Conservation (phyloP, 92 coral and sea anemone genomes). For the Parazoanthus atlanticus region DNA sequence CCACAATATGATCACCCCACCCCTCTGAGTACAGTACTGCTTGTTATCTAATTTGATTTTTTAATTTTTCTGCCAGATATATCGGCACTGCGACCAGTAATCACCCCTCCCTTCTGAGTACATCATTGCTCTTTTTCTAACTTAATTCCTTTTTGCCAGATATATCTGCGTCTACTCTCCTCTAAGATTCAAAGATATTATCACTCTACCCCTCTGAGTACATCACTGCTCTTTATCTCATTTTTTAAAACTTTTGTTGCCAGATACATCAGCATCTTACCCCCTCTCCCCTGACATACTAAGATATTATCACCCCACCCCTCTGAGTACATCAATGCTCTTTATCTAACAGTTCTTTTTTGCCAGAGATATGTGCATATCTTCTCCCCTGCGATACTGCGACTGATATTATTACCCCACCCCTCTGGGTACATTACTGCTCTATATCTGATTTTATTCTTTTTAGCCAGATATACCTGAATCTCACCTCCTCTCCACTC, state of each 20-base stretch:
- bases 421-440: no score
- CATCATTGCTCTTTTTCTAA: background rate
- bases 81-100: no score
- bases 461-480: no score
- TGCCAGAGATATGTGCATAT: slow-evolving; percentile 72
- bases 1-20: no score
- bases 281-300: background rate
- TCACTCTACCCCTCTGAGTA: slow-evolving; percentile 34
- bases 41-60: no score
- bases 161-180: slow-evolving; percentile 83
- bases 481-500: background rate
- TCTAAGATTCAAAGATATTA: slow-evolving; percentile 75
- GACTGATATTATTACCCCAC: slow-evolving; percentile 64
- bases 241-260: background rate
- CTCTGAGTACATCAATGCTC: background rate
- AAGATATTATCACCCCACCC: background rate
- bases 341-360: background rate
- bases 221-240: no score
- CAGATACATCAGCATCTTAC: no score
- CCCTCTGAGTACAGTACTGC: no score
- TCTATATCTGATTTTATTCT: background rate
- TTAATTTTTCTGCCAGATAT: no score
- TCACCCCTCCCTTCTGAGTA: background rate
- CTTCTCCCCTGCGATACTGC: slow-evolving; percentile 79
- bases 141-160: slow-evolving; percentile 9